A percentile compares a stretch with the other conserved stretches of the same genome.
Evolutionary conservation across 2,113 vertebrate species (phyloP).

Genomic region (Nothoprocta pentlandii): DNA sequence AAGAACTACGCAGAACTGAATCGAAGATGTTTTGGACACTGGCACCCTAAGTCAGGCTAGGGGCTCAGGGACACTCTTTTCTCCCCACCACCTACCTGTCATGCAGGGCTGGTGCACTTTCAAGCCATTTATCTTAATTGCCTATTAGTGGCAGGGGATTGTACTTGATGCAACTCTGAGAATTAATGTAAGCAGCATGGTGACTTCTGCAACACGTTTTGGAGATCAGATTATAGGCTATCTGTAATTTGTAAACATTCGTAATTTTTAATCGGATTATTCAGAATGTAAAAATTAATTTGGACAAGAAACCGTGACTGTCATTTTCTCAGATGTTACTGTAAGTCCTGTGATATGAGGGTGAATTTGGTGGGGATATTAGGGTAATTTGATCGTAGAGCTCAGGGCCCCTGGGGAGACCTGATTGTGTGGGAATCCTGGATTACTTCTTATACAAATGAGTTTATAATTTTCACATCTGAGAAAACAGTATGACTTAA

Average conservation of each 20-base stretch:
- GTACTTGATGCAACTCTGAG: accelerated
- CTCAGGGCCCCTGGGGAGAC: neutral
- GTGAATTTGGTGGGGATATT: neutral
- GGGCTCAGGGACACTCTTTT: accelerated
- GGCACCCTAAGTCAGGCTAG: neutral
- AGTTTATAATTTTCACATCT: neutral
- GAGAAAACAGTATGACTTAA: accelerated
- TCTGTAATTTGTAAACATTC: neutral
- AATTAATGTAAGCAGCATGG: accelerated
- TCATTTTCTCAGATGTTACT: neutral
- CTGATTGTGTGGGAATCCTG: accelerated
- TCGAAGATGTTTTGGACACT: neutral
- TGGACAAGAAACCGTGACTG: neutral
- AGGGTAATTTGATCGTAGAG: neutral
- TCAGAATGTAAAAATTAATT: neutral
- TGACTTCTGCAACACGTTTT: neutral
- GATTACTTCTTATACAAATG: neutral
- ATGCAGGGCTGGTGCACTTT: neutral
- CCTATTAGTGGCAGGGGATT: neutral
- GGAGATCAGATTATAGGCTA: neutral
- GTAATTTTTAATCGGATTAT: neutral
- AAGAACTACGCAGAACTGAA: neutral
- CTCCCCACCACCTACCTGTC: neutral
- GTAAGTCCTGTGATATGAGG: neutral
- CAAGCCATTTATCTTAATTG: neutral